Base-by-base conservation (phyloP, 2,888 invertebrate species). In the Macaria liturata region DNA sequence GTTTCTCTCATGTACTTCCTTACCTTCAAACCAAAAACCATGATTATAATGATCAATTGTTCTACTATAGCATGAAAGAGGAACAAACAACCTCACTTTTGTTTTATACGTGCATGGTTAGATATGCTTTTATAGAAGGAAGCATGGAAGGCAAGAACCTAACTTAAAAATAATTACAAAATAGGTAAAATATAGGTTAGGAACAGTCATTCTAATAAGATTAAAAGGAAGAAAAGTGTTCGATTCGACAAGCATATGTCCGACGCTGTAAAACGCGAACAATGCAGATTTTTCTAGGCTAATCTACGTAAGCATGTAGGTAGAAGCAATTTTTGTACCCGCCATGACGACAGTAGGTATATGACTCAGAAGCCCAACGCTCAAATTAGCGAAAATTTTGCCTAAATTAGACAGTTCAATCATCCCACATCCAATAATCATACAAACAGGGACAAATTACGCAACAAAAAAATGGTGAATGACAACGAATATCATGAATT, bases 281-380 rank as follows among this genome's bases (percentile, higher is more conserved):
- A 68, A 65, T 49, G 48, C 64, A 70, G 34, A 54, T 72, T 69
- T 62, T 61, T 59, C 44, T n/a, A 40, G 32, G 58, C 37, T 48
- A 53, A 43, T 69, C 70, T 71, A 74, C 76, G 78, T 75, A 76
- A 75, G 75, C 76, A 63, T 34, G 32, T 66, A 62, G 62, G 68
- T 70, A 69, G 68, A 65, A 67, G 60, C 56, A 69, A 61, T 59
- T 57, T 42, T n/a, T 8, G 39, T 39, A 3, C 42, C 71, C 80
- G 76, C 83, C 84, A 77, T 84, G 84, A 84, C 80, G 80, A 68
- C 52, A 73, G 74, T 51, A 49, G 30, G 59, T 20, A 20, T 20
- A 66, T 74, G 74, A 74, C 66, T 74, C 74, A 74, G 59, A 62
- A 7, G 4, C 9, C 9, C 9, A 48, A 56, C 20, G 20, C 20